Conservation (phyloP, 2,797 vertebrate genomes). For the Anableps anableps region DNA sequence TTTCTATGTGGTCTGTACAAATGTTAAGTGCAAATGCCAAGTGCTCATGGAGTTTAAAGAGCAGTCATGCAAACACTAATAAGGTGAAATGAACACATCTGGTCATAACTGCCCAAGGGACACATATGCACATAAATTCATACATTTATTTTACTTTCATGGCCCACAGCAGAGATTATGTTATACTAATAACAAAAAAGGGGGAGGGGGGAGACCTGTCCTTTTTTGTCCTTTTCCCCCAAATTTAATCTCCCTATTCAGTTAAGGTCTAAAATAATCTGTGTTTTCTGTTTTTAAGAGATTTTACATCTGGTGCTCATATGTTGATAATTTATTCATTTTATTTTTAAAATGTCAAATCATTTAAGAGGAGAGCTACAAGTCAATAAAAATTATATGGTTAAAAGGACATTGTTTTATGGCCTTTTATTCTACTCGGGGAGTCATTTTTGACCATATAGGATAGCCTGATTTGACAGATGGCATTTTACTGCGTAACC, state of each 20-base stretch:
- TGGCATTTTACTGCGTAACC: slow-evolving; percentile 1
- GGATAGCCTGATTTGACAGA: neutral
- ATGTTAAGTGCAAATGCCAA: neutral
- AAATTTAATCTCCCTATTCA: neutral
- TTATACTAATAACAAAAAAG: neutral
- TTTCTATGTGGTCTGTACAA: neutral
- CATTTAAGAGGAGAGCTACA: neutral
- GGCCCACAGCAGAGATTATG: neutral
- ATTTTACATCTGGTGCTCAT: neutral
- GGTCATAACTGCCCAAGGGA: slow-evolving; percentile 47
- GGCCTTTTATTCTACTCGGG: neutral
- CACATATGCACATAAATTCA: neutral
- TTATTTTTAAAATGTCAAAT: neutral
- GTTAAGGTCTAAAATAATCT: neutral
- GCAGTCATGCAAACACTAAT: slow-evolving; percentile 47
- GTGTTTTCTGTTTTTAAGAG: neutral
- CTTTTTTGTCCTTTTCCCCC: neutral
- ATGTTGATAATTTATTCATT: neutral
- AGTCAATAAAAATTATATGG: neutral
- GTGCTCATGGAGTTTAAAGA: slow-evolving; percentile 20
- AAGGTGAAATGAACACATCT: slow-evolving; percentile 58
- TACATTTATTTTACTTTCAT: neutral
- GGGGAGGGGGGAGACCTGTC: neutral
- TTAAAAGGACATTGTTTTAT: neutral
- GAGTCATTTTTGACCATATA: neutral